Evolutionary conservation across 2,113 vertebrate species (phyloP).

Genomic region (Eubucco bourcierii): DNA sequence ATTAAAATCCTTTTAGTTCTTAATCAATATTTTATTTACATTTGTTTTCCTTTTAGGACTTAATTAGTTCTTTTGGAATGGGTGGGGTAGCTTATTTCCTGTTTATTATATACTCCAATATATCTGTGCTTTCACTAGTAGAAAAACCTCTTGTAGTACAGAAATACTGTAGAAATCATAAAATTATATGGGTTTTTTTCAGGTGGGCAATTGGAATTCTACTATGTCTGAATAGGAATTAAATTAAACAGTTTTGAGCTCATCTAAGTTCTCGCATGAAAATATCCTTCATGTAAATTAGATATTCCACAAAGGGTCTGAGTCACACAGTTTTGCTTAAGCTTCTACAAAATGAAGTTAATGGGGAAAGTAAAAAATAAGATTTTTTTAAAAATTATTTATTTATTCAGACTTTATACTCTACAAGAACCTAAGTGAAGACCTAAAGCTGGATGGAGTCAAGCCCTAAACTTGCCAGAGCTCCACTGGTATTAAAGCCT

Average conservation of each 20-base stretch:
- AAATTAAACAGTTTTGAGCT: neutral
- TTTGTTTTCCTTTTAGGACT: constrained; percentile 65
- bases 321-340: neutral
- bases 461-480: neutral
- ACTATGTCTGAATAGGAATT: neutral
- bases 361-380: neutral
- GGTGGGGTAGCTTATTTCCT: constrained; percentile 23
- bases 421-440: neutral
- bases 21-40: constrained; percentile 81
- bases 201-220: neutral
- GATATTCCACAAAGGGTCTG: neutral
- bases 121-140: neutral
- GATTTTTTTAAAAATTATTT: neutral
- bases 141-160: neutral
- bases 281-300: neutral
- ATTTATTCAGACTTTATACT: neutral
- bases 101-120: constrained; percentile 10
- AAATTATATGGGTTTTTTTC: neutral
- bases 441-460: neutral
- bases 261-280: neutral
- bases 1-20: constrained; percentile 79
- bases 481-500: neutral
- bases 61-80: constrained; percentile 62
- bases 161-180: neutral
- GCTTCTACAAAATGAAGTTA: neutral